Base-by-base conservation (phyloP, 1,140 invertebrate genomes). In the Pararge aegeria region DNA sequence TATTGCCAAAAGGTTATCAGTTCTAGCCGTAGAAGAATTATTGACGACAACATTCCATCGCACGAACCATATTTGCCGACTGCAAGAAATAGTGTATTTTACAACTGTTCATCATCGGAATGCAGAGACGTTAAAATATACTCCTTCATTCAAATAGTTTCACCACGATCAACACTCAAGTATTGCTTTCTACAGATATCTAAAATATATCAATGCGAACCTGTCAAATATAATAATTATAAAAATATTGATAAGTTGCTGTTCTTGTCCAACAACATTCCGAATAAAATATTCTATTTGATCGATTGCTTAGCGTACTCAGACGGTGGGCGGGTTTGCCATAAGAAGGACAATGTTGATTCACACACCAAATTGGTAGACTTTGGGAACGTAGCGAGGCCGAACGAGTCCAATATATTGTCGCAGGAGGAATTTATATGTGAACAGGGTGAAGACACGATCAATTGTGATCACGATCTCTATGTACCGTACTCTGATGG, bases 401-500 rank as follows among this genome's bases (percentile, higher is more conserved):
- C 78, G 12, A 74, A 78, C 16, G 73, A 81, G 46, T 24, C 61
- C 0, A 75, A 73, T 19, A 55, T 87, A 37, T 61, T 85, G 5
- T 74, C 80, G 4, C 83, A 87, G 59, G 79, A 88, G 16, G 83
- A 88, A 56, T 83, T 83, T 50, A 64, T 88, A 60, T 88, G 85
- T 52, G 79, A 88, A 57, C 67, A 88, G 55, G 64, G 48, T 38
- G 24, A 64, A 34, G 27, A 61, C 12, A 74, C 46, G n/a, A 53
- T 87, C 4, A 64, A 69, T n/a, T 88, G 85, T 40, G 82, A 85
- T 58, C 48, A 75, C 0, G 73, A 84, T 52, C 55, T 55, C 24
- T 81, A 74, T 44, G 63, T 83, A 4, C 78, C 82, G 5, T 80
- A 73, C 37, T 19, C 53, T 2, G 40, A 59, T 18, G 74, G 68